Evolutionary conservation across 2,888 invertebrate genomes (phyloP).

Genomic region (Heteromurus nitidus): DNA sequence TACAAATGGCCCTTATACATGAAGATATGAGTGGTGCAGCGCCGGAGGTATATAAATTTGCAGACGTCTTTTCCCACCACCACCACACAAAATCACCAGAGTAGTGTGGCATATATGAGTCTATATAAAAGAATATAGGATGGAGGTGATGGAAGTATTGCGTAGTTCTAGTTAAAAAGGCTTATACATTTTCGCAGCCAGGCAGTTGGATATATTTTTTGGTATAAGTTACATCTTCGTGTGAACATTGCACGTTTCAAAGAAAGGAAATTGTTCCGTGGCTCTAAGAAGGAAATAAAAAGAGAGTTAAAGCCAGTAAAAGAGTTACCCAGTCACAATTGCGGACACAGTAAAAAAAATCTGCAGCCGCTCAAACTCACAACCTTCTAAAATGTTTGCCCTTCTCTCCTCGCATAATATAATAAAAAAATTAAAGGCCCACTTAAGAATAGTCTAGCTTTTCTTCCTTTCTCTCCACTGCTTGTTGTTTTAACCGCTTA

Average conservation of each 20-base stretch:
- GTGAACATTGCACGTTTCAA: background rate
- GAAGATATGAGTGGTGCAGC: conserved; percentile 23
- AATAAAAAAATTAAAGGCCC: background rate
- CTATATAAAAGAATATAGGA: background rate
- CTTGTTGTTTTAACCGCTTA: too few species aligned
- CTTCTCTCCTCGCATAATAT: background rate
- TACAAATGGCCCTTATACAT: conserved; percentile 37
- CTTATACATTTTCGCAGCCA: background rate
- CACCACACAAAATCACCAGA: background rate
- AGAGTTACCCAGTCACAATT: background rate
- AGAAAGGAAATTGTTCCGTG: background rate
- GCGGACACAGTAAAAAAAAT: background rate
- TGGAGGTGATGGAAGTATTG: background rate
- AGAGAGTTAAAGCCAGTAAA: background rate
- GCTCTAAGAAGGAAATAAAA: background rate
- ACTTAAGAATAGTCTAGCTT: background rate
- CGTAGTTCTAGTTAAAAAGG: background rate
- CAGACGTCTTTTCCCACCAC: background rate
- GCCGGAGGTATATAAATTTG: background rate
- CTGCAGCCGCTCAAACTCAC: too few species aligned
- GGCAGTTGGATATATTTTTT: background rate
- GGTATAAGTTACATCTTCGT: background rate
- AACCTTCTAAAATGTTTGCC: background rate
- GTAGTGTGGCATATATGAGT: background rate
- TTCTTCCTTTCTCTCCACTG: background rate